phyloP scores from a whole-genome alignment of 2,888 invertebrate genomes.

The Proisotoma minuta region DNA sequence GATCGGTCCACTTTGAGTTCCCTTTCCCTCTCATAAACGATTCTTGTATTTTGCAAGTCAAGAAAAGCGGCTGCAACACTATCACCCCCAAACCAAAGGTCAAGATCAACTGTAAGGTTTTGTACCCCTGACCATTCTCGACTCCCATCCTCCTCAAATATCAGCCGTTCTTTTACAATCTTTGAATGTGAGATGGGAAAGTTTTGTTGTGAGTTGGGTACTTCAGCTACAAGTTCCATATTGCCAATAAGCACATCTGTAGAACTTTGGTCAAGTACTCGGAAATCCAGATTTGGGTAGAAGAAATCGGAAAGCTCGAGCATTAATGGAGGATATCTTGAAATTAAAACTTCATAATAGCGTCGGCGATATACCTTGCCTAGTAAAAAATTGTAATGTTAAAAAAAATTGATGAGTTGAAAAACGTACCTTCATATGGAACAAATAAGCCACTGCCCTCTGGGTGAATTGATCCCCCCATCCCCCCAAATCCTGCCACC shows the following conservation, averaged over 20 bases:
- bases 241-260: slow-evolving; percentile 10
- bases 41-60: neutral
- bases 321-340: slow-evolving; percentile 5
- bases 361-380: neutral
- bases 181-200: slow-evolving; percentile 1
- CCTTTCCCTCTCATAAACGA: neutral
- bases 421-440: neutral
- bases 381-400: neutral
- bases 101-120: neutral
- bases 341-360: slow-evolving; percentile 4
- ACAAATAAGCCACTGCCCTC: neutral
- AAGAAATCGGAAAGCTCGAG: neutral
- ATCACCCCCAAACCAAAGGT: slow-evolving; percentile 8
- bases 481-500: neutral
- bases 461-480: neutral
- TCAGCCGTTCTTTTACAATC: slow-evolving; percentile 4
- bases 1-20: neutral
- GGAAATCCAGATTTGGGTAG: neutral
- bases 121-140: neutral
- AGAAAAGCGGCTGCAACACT: no score
- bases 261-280: neutral
- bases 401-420: neutral
- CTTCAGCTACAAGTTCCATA: neutral
- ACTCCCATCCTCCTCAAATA: neutral
- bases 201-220: neutral